A percentile compares a stretch with the other conserved stretches of the same genome.
phyloP scores from a whole-genome alignment of 2,797 vertebrate species.

The Eurystomus glaucurus region DNA sequence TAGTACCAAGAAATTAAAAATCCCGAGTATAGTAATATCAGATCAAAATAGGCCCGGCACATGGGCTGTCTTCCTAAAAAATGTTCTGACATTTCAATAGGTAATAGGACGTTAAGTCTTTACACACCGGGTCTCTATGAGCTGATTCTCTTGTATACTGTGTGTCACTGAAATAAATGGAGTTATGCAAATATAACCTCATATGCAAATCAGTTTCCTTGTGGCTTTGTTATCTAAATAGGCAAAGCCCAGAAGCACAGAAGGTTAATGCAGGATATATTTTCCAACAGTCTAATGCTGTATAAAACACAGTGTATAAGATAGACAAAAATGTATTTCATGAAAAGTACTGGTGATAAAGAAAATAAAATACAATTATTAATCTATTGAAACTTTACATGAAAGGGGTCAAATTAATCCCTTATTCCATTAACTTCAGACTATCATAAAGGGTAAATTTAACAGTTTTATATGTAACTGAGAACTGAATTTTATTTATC shows the following conservation, averaged over 20 bases:
- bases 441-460: not conserved
- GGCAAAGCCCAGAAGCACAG: not conserved
- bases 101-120: not conserved
- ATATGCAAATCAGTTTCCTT: not conserved
- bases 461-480: not conserved
- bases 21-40: not conserved
- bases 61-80: not conserved
- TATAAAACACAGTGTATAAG: not conserved
- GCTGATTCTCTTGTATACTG: not conserved
- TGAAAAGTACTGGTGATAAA: not conserved
- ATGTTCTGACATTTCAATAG: not conserved
- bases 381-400: not conserved
- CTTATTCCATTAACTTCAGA: not conserved
- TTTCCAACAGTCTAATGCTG: not conserved
- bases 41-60: not conserved
- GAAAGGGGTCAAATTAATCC: not conserved
- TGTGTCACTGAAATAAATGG: not conserved
- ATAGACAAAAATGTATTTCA: not conserved
- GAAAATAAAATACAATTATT: not conserved
- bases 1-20: not conserved
- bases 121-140: not conserved
- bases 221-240: not conserved
- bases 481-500: not conserved
- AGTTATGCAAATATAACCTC: not conserved
- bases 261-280: not conserved